Base-by-base conservation (phyloP, 2,797 vertebrate genomes). In the Fistularia commersonii region DNA sequence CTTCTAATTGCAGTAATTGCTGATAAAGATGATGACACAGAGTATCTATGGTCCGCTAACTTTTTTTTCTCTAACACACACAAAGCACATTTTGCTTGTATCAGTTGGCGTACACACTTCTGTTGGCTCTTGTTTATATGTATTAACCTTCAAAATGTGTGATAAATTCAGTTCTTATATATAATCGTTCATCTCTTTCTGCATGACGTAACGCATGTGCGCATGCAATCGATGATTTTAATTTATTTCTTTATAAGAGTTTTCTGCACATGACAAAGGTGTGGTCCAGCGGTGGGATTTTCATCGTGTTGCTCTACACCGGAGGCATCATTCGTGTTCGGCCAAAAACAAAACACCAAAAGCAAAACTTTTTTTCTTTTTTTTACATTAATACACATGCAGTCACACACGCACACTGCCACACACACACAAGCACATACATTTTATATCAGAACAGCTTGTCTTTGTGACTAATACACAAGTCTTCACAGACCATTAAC, bases 401-500 rank as follows among this genome's bases (percentile, higher is more conserved):
- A 23, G 23, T 23, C 23, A 23, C 23, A 23, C 23, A 55, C 33
- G 33, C 53, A 46, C 42, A 32, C 45, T 11, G 36, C 57, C 15
- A 52, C 34, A 66, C 64, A 48, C 58, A 61, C 46, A 46, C n/a
- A 55, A 5, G 33, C 40, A 55, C 36, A 54, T 54, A 38, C 32
- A 53, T 59, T 72, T 72, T 44, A 53, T 48, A 77, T 72, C 64
- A 40, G 66, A 89, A 87, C 88, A 89, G 88, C 87, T 90, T 90
- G 89, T 74, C 77, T 85, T 76, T 68, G 71, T 80, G 73, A 82
- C 82, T 86, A 83, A 86, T 75, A 79, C 75, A 84, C 74, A 78
- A 79, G 74, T 81, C 69, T 85, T 88, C 70, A 82, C 48, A 65
- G 77, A 84, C 81, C 80, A 86, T 90, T 88, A 87, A 81, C 77